Conservation (phyloP, 1,140 invertebrate species). For the Metaphire vulgaris region DNA sequence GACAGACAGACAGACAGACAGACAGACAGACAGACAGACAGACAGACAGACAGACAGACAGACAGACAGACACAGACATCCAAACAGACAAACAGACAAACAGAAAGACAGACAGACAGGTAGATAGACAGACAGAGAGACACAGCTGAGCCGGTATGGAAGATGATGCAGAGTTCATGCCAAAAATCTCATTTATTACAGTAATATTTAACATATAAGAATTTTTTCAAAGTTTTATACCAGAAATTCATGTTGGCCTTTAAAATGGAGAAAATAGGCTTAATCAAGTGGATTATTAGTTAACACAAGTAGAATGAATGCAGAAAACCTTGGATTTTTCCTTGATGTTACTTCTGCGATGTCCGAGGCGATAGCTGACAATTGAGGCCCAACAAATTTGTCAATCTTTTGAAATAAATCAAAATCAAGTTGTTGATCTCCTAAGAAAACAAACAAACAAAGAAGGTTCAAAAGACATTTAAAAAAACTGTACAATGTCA, state of each 20-base stretch:
- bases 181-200: too few species aligned
- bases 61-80: neutral
- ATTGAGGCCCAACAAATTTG: constrained; percentile 63
- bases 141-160: too few species aligned
- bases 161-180: too few species aligned
- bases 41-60: constrained; percentile 15
- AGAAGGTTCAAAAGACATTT: too few species aligned
- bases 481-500: too few species aligned
- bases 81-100: neutral
- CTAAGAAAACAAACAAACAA: constrained; percentile 35
- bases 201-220: too few species aligned
- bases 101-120: too few species aligned
- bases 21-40: constrained; percentile 20
- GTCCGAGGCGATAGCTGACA: constrained; percentile 64
- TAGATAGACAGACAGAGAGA: neutral
- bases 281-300: too few species aligned
- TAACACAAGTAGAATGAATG: too few species aligned
- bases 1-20: constrained; percentile 20
- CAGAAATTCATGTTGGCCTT: too few species aligned
- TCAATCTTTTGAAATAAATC: constrained; percentile 65
- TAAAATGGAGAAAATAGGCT: too few species aligned
- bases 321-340: neutral
- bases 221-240: too few species aligned
- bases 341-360: constrained; percentile 59
- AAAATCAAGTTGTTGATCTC: constrained; percentile 53